Evolutionary conservation across 2,888 invertebrate species (phyloP), one percentile per base, ranked within the genome.

Genomic region (Nomada ruficornis): DNA sequence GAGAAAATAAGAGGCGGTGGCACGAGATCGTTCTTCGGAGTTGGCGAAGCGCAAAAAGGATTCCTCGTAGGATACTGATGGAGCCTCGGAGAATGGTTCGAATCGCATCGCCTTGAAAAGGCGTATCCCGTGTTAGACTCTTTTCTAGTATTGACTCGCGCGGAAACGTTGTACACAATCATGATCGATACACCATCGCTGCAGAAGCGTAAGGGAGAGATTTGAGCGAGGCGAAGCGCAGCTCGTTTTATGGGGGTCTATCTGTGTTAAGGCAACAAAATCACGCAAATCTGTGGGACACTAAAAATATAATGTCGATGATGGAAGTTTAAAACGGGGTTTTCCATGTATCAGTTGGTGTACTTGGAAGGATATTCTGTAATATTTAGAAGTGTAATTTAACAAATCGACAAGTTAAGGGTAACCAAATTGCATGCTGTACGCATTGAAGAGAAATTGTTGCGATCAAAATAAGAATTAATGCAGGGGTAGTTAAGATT

Each of bases 11-110:
- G 67, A 67, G 57, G 55, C 57, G 67, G 44, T 11, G 59, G 74
- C 81, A 72, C 73, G 72, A 73, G 73, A 80, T 67, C 80, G 77
- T 85, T 81, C 73, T 67, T 73, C 26, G 78, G 65, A 82, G 72
- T 80, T 78, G 82, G 50, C 73, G 80, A 74, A 77, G 82, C 84
- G 80, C 71, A 75, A 82, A 85, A 81, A 80, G 76, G 83, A 86
- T 78, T 84, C 82, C 82, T 71, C 73, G 80, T 80, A 68, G 57
- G 55, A 79, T 63, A 76, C 68, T 75, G 83, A 80, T 83, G 75
- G 77, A 73, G 59, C 71, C 72, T 29, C 57, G 63, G 73, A 83
- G 83, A 87, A 75, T 83, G 80, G 71, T 63, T 73, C 69, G 65
- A 76, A 60, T 59, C 29, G 65, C 60, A 68, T 73, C 76, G 77